Evolutionary conservation across 2,113 vertebrate species (phyloP).

Genomic region (Anarrhichthys ocellatus): DNA sequence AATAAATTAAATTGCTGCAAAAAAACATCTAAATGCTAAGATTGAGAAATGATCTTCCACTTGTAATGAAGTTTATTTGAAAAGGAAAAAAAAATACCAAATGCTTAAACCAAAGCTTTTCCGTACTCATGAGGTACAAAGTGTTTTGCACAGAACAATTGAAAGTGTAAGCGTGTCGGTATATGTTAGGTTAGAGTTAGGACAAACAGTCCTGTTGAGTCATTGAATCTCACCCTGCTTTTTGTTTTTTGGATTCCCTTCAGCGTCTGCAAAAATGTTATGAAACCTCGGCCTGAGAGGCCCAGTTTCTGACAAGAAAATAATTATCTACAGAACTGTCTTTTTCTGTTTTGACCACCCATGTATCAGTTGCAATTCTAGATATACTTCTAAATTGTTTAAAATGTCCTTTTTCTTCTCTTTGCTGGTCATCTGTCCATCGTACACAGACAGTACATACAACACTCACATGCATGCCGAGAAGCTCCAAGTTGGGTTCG

Average conservation of each 20-base stretch:
- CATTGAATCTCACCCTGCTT: conserved; percentile 36
- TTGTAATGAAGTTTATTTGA: conserved; percentile 11
- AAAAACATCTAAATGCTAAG: background rate
- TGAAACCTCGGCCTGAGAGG: conserved; percentile 22
- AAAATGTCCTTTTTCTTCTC: background rate
- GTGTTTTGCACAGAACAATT: conserved; percentile 48
- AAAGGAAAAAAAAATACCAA: background rate
- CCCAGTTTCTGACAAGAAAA: conserved; percentile 22
- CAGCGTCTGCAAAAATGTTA: conserved; percentile 24
- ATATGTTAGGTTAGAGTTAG: background rate
- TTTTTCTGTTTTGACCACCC: background rate
- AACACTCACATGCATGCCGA: conserved; percentile 16
- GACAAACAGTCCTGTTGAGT: conserved; percentile 57
- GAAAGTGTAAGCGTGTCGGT: conserved; percentile 41
- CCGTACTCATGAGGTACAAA: conserved; percentile 9
- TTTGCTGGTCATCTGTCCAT: background rate
- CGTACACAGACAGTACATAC: conserved; percentile 1
- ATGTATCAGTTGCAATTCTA: background rate
- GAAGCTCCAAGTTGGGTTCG: conserved; percentile 39
- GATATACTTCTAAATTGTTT: background rate
- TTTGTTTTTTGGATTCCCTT: conserved; percentile 42
- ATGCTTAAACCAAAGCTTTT: conserved; percentile 21
- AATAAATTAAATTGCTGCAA: background rate
- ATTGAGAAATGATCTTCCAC: background rate
- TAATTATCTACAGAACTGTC: conserved; percentile 13